phyloP scores from a whole-genome alignment of 30 jellyfish, hydroid and myxozoan species.

The Cassiopea xamachana region DNA sequence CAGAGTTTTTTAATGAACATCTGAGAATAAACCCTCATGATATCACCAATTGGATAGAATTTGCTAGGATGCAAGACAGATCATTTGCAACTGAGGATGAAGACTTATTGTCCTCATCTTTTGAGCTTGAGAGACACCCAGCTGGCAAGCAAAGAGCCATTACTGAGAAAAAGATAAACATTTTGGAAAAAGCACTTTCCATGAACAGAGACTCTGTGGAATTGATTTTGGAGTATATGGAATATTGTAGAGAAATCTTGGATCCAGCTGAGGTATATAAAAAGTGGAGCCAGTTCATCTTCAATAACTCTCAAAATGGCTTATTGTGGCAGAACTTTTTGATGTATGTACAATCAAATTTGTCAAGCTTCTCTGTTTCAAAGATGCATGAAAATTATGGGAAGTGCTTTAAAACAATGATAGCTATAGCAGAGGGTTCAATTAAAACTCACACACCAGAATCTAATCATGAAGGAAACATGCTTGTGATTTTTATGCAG shows the following conservation, averaged over 20 bases:
- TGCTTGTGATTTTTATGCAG: conserved; percentile 67
- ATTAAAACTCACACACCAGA: conserved; percentile 71
- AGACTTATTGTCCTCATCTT: conserved; percentile 23
- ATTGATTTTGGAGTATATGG: conserved; percentile 72
- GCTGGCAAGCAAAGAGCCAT: conserved; percentile 55
- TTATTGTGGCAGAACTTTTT: conserved; percentile 75
- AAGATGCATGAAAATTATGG: conserved; percentile 45
- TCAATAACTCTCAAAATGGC: conserved; percentile 67
- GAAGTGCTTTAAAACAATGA: conserved; percentile 70
- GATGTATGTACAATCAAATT: conserved; percentile 71
- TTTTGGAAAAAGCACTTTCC: conserved; percentile 82
- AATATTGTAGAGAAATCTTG: conserved; percentile 60
- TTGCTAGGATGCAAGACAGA: conserved; percentile 69
- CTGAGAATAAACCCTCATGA: conserved; percentile 70
- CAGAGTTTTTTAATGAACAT: conserved; percentile 55
- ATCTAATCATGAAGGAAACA: conserved; percentile 14
- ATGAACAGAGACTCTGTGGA: conserved; percentile 63
- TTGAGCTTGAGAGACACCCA: not conserved
- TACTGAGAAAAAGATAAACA: conserved; percentile 71
- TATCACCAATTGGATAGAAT: conserved; percentile 73
- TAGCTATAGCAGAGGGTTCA: conserved; percentile 65
- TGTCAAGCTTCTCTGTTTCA: conserved; percentile 53
- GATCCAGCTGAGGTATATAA: conserved; percentile 37
- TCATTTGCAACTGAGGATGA: conserved; percentile 2
- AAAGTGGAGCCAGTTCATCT: conserved; percentile 74